Evolutionary conservation across 1,140 invertebrate species (phyloP).

Genomic region (Lordiphosa stackelbergi): DNA sequence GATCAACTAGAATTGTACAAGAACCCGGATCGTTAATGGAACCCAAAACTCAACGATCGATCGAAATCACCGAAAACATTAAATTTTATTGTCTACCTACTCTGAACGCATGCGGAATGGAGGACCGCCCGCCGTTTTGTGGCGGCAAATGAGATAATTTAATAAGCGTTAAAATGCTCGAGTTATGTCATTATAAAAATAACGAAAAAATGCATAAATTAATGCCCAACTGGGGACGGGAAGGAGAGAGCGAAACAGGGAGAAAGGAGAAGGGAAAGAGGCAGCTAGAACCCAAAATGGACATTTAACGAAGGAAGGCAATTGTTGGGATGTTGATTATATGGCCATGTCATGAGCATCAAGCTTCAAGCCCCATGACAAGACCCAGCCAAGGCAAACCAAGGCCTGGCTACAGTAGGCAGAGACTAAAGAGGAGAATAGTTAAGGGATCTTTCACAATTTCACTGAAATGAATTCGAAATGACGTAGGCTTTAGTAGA

Average conservation of each 20-base stretch:
- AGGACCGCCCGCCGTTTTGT: slow-evolving; percentile 62
- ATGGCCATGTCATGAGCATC: slow-evolving; percentile 49
- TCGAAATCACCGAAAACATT: slow-evolving; percentile 41
- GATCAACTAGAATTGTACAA: slow-evolving; percentile 63
- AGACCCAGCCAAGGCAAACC: slow-evolving; percentile 3
- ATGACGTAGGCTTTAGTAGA: too few species aligned
- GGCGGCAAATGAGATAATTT: slow-evolving; percentile 77
- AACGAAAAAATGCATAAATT: slow-evolving; percentile 66
- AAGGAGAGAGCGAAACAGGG: background rate
- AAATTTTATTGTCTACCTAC: slow-evolving; percentile 68
- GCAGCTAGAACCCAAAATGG: slow-evolving; percentile 62
- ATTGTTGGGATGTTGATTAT: slow-evolving; percentile 58
- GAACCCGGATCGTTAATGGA: slow-evolving; percentile 44
- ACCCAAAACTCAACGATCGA: slow-evolving; percentile 15
- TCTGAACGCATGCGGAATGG: slow-evolving; percentile 3
- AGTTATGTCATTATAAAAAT: slow-evolving; percentile 77
- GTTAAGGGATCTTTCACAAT: too few species aligned
- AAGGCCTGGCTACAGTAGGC: slow-evolving; percentile 4
- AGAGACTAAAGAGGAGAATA: slow-evolving; percentile 10
- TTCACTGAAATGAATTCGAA: too few species aligned
- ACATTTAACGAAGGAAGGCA: slow-evolving; percentile 68
- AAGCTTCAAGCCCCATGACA: slow-evolving; percentile 23
- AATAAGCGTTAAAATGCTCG: slow-evolving; percentile 77
- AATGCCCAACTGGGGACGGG: slow-evolving; percentile 9
- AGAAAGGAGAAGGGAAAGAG: too few species aligned